Evolutionary conservation across 2,888 invertebrate species (phyloP), one percentile per base, ranked within the genome.

Genomic region (Chalcis sispes): DNA sequence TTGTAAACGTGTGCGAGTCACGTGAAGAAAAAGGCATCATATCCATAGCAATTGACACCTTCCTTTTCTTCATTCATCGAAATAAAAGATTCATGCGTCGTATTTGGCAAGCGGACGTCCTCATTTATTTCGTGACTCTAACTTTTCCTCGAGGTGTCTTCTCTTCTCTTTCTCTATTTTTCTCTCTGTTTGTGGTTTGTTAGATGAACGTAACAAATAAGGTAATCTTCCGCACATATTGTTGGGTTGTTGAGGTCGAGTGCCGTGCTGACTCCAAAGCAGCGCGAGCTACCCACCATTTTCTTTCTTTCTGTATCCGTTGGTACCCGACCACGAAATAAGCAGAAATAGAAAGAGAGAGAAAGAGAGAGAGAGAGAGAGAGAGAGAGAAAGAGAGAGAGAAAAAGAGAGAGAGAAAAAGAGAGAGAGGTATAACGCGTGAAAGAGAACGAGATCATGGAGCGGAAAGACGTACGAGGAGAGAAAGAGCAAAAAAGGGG

Each of bases 121-220:
- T 71, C 58, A 75, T 75, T 75, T 75, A 75, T 71, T 75, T 46
- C 64, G 18, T 18, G 46, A 61, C 73, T 52, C 23, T 4, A 29
- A 71, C 40, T 70, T 74, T 78, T 80, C 82, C 83, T 83, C 65
- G 5, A 81, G 78, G 83, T 79, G 75, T 81, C 80, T 75, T 82
- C 79, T 79, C 78, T 56, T 75, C 40, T 64, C 23, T 29, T 18
- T 71, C 50, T 29, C 36, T 62, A 52, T 40, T 54, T 2, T 27
- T 4, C 18, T 29, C 46, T 81, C 81, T 84, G 84, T 83, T 84
- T 82, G 85, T 75, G 85, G 86, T 84, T 86, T 85, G 85, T 86
- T 86, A 85, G 85, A 84, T 83, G 83, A 82, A 85, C 83, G 85
- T 86, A 85, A 86, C 86, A 86, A 86, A 86, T 86, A 86, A 86